Percentiles rank a stretch among this genome's conserved stretches.
Conservation (phyloP, 2,113 vertebrate genomes). For the Bubo blakistoni region DNA sequence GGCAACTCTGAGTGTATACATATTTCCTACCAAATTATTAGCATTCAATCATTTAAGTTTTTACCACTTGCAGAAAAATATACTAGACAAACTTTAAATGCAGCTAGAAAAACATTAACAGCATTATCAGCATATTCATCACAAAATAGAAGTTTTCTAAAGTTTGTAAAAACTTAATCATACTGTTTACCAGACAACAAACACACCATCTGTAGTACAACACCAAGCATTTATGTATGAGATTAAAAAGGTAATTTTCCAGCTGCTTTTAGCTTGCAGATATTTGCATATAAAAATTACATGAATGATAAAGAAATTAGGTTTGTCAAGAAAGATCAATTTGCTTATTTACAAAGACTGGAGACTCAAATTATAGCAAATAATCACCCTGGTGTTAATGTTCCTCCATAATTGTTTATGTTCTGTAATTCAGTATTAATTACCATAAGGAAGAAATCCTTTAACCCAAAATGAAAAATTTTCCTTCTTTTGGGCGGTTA, state of each 20-base stretch:
- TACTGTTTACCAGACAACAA: not conserved
- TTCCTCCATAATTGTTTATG: not conserved
- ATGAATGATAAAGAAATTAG: not conserved
- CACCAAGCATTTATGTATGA: not conserved
- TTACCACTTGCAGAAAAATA: not conserved
- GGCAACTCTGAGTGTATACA: not conserved
- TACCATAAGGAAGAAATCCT: not conserved
- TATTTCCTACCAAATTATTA: not conserved
- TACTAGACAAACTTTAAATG: not conserved
- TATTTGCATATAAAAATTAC: constrained; percentile 11
- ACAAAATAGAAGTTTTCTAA: not conserved
- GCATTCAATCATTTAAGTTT: not conserved
- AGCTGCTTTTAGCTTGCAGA: not conserved
- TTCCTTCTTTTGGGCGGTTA: not conserved
- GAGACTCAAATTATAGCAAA: not conserved
- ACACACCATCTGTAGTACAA: not conserved
- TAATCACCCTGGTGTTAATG: not conserved
- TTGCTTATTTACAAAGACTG: not conserved
- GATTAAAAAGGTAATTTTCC: constrained; percentile 13
- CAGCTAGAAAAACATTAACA: not conserved
- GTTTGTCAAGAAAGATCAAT: constrained; percentile 2
- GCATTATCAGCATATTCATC: not conserved
- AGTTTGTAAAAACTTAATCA: not conserved
- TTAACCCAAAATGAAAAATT: not conserved
- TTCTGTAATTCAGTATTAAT: not conserved